Evolutionary conservation across 2,888 invertebrate species (phyloP), one percentile per base, ranked within the genome.

Genomic region (Drosophila kambysellisi): DNA sequence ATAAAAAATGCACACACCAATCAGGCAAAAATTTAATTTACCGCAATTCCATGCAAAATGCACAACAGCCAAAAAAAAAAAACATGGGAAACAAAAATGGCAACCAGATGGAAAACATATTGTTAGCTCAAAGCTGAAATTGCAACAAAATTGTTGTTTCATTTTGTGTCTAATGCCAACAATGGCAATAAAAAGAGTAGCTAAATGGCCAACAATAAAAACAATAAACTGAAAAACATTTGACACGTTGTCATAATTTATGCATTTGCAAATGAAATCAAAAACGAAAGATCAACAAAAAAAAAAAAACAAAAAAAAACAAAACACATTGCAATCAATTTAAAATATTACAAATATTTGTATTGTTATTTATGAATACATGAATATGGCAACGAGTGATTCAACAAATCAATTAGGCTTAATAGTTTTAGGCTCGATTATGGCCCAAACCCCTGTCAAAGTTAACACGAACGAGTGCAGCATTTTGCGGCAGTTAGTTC

Each of bases 1-100:
- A 82, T 85, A 75, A 74, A 82, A 88, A 82, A 85, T 85, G 79
- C 76, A 85, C 59, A 53, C 52, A 59, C 43, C 83, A 85, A 85
- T 85, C 72, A 76, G 60, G 60, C 80, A 20, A 8, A 59, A 85
- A 88, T 85, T 88, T 65, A 74, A 85, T 83, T 82, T 83, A 57
- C 58, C 57, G 65, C 62, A 68, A 69, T 74, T 74, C 50, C 48
- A 48, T 69, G 66, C 58, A 48, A 69, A 57, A 59, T 54, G 43
- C 43, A 20, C 43, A 43, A n/a, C n/a, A n/a, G 3, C 30, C 33
- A 46, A n/a, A 33, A 52, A 37, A 35, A 54, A 15, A 41, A 52
- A 25, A 25, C 25, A 46, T 12, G n/a, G n/a, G 4, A 50, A 29
- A 60, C 46, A 48, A 35, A 11, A 35, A 35, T 3, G 0, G n/a